Conservation (phyloP, 2,113 vertebrate species). For the Chionomys nivalis region DNA sequence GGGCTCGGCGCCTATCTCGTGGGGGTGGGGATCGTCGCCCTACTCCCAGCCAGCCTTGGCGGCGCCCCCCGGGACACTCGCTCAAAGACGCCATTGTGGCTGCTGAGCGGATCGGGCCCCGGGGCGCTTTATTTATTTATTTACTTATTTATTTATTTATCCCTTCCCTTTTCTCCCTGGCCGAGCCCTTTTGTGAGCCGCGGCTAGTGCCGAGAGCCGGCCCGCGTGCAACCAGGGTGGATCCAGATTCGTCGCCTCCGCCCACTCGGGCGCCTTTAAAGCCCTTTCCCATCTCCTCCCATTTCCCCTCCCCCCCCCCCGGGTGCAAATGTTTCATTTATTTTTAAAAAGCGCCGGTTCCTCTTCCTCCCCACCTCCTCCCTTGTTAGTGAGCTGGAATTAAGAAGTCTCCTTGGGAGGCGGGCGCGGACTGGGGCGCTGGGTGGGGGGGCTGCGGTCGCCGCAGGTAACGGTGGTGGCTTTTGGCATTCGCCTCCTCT, state of each 20-base stretch:
- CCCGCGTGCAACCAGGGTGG: constrained; percentile 32
- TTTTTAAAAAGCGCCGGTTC: constrained; percentile 71
- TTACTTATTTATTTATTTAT: background rate
- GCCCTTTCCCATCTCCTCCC: constrained; percentile 68
- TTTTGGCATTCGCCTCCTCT: background rate
- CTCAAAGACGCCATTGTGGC: constrained; percentile 92
- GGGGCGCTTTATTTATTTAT: constrained; percentile 67
- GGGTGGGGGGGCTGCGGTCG: background rate
- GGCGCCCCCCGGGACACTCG: constrained; percentile 62
- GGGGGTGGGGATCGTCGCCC: background rate
- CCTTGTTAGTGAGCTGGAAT: constrained; percentile 47
- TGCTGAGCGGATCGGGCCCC: constrained; percentile 82
- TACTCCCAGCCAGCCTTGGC: background rate
- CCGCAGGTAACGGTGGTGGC: background rate
- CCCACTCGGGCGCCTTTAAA: constrained; percentile 70
- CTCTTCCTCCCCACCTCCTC: constrained; percentile 57
- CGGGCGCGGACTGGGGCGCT: background rate
- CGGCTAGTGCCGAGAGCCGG: background rate
- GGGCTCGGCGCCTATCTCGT: background rate
- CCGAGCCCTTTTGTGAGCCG: constrained; percentile 66
- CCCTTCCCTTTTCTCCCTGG: background rate
- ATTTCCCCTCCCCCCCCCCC: background rate
- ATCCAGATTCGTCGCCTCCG: constrained; percentile 60
- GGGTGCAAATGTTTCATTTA: constrained; percentile 73
- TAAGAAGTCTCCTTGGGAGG: constrained; percentile 65